Evolutionary conservation across 2,113 vertebrate genomes (phyloP).

Genomic region (Deroptyus accipitrinus): DNA sequence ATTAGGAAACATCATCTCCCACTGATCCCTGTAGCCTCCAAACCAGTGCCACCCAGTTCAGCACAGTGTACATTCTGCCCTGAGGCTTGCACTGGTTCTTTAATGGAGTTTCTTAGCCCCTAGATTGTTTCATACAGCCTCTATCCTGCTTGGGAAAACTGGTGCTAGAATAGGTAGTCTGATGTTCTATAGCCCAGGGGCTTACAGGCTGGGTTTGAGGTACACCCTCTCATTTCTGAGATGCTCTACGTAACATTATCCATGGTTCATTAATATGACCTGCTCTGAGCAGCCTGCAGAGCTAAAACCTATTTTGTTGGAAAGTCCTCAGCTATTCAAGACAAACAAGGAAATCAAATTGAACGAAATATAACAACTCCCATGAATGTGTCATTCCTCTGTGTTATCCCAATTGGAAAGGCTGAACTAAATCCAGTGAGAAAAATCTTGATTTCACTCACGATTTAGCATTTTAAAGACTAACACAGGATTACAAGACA

Average conservation of each 20-base stretch:
- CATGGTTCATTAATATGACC: background rate
- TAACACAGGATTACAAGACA: background rate
- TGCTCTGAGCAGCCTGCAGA: background rate
- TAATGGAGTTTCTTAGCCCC: background rate
- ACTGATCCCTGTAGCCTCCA: background rate
- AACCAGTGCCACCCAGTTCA: background rate
- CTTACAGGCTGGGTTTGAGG: background rate
- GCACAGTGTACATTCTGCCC: background rate
- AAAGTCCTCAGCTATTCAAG: background rate
- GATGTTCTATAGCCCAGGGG: fast-evolving
- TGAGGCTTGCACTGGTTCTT: background rate
- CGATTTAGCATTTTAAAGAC: background rate
- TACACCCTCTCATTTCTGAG: background rate
- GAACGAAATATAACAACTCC: background rate
- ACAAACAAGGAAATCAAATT: background rate
- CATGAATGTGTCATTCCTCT: background rate
- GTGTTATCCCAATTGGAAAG: background rate
- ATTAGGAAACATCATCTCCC: background rate
- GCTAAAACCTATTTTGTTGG: background rate
- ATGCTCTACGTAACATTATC: background rate
- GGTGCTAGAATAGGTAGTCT: background rate
- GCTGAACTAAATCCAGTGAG: background rate
- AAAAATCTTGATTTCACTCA: conserved; percentile 34
- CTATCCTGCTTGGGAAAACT: background rate
- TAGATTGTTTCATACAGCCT: background rate